Percentiles rank a stretch among this genome's conserved stretches.
Evolutionary conservation across 2,888 invertebrate genomes (phyloP).

Genomic region (Stenichneumon culpator): DNA sequence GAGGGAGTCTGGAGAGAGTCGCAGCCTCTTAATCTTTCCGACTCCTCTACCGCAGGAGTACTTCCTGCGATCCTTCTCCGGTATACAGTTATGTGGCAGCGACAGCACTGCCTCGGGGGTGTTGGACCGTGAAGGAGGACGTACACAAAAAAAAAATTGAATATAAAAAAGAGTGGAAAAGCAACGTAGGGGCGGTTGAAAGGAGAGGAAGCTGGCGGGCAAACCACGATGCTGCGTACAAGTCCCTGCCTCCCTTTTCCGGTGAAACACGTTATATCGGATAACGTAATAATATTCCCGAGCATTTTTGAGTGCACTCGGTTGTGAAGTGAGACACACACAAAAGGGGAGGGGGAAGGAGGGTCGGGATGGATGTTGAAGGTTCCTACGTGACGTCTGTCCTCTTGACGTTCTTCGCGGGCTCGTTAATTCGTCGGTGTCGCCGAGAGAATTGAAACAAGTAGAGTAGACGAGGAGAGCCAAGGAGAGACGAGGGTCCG

Average conservation of each 20-base stretch:
- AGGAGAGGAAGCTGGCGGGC: slow-evolving; percentile 33
- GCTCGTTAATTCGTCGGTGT: slow-evolving; percentile 64
- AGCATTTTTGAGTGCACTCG: slow-evolving; percentile 39
- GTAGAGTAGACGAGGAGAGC: slow-evolving; percentile 24
- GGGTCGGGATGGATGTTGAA: neutral
- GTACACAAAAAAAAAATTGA: neutral
- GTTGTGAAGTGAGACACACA: slow-evolving; percentile 39
- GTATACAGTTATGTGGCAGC: neutral
- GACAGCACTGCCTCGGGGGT: slow-evolving; percentile 37
- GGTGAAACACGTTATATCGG: slow-evolving; percentile 49
- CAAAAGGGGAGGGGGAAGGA: neutral
- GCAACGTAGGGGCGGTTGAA: slow-evolving; percentile 2
- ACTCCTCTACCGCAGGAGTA: slow-evolving; percentile 36
- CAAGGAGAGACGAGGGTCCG: slow-evolving; percentile 10
- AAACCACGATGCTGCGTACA: slow-evolving; percentile 35
- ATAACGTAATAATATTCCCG: slow-evolving; percentile 60
- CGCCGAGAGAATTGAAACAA: slow-evolving; percentile 57
- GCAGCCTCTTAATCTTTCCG: slow-evolving; percentile 65
- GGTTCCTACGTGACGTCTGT: slow-evolving; percentile 52
- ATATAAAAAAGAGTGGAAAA: neutral
- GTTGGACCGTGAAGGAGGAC: slow-evolving; percentile 38
- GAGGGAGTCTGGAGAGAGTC: slow-evolving; percentile 24
- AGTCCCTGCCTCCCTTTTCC: slow-evolving; percentile 9
- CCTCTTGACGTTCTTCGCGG: slow-evolving; percentile 36
- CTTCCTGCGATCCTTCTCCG: slow-evolving; percentile 20